Evolutionary conservation across 2,797 vertebrate genomes (phyloP).

Genomic region (Anguilla pacifica): DNA sequence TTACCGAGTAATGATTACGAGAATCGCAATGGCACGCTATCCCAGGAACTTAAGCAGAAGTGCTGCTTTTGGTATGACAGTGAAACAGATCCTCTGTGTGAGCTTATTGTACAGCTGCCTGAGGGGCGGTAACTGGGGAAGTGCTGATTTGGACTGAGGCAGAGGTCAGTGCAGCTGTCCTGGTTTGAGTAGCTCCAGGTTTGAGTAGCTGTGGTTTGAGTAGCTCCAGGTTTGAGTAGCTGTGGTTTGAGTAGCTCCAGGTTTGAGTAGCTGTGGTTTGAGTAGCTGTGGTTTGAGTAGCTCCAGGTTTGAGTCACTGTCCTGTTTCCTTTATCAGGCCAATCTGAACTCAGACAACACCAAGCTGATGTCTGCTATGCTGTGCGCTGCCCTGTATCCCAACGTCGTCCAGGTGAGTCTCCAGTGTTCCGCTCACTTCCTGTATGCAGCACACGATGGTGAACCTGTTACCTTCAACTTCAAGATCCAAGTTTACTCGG

Average conservation of each 20-base stretch:
- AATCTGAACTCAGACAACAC: constrained; percentile 93
- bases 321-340: constrained; percentile 68
- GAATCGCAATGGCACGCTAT: neutral
- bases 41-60: neutral
- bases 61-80: neutral
- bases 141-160: no score
- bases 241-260: neutral
- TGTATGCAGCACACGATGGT: neutral
- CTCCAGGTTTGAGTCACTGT: neutral
- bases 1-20: no score
- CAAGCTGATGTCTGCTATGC: constrained; percentile 90
- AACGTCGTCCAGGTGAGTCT: constrained; percentile 92
- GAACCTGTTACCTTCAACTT: neutral
- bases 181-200: neutral
- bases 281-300: no score
- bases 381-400: constrained; percentile 96
- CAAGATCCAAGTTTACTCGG: neutral
- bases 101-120: no score
- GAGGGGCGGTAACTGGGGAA: no score
- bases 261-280: neutral
- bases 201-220: neutral
- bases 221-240: neutral
- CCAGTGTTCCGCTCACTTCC: neutral
- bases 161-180: no score
- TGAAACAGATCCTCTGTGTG: no score